A percentile compares a stretch with the other conserved stretches of the same genome.
phyloP scores from a whole-genome alignment of 2,888 invertebrate genomes.

The Geophilus truncorum region DNA sequence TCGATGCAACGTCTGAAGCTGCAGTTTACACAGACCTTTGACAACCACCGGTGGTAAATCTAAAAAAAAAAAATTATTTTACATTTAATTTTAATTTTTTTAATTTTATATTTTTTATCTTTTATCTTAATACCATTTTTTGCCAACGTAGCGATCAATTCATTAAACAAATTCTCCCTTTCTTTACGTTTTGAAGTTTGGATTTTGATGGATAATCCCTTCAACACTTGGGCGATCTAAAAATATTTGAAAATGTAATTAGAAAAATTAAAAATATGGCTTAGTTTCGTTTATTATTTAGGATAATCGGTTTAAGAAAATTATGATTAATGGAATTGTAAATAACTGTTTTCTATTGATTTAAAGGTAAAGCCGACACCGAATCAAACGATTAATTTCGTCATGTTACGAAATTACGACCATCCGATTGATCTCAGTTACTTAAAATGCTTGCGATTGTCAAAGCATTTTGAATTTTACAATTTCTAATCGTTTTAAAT shows the following conservation, averaged over 20 bases:
- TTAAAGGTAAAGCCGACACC: not conserved
- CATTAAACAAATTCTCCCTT: slow-evolving; percentile 61
- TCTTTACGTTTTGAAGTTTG: slow-evolving; percentile 68
- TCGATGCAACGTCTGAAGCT: slow-evolving; percentile 69
- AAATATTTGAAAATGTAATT: slow-evolving; percentile 40
- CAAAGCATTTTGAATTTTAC: not conserved
- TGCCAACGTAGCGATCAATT: slow-evolving; percentile 56
- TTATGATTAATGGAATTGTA: too few relatives aligned
- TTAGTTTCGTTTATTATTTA: too few relatives aligned
- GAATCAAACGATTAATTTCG: not conserved
- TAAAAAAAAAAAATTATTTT: slow-evolving; percentile 48
- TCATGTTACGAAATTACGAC: not conserved
- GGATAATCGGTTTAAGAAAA: too few relatives aligned
- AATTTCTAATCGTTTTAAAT: not conserved
- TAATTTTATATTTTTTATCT: not conserved
- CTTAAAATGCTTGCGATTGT: not conserved
- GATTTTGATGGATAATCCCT: slow-evolving; percentile 67
- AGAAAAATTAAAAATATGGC: slow-evolving; percentile 37
- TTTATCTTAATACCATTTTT: slow-evolving; percentile 69
- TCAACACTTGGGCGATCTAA: slow-evolving; percentile 63
- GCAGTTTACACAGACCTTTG: slow-evolving; percentile 69
- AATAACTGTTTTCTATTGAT: slow-evolving; percentile 36
- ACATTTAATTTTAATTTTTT: not conserved
- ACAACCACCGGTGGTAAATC: slow-evolving; percentile 72
- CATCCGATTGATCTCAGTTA: not conserved